Conservation (phyloP, 2,797 vertebrate genomes). For the Cyclura pinguis region DNA sequence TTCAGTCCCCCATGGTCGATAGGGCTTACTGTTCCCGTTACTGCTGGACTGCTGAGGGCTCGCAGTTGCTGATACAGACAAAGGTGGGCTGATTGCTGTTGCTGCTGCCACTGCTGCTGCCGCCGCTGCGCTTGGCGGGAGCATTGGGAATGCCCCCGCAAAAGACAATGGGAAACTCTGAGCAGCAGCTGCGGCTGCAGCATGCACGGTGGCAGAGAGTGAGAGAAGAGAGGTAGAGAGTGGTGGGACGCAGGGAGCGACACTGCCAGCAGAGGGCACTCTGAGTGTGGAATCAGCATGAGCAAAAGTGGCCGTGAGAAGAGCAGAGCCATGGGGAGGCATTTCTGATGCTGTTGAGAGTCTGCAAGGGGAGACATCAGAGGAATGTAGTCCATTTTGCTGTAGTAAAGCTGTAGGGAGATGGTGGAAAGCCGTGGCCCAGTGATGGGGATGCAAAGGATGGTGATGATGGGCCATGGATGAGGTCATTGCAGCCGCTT, state of each 20-base stretch:
- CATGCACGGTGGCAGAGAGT: slow-evolving; percentile 89
- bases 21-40: slow-evolving; percentile 83
- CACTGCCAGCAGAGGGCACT: slow-evolving; percentile 79
- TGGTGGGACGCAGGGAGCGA: slow-evolving; percentile 82
- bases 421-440: slow-evolving; percentile 87
- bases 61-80: slow-evolving; percentile 75
- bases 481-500: slow-evolving; percentile 86
- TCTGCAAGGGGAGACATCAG: slow-evolving; percentile 79
- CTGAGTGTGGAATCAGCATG: slow-evolving; percentile 84
- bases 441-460: slow-evolving; percentile 85
- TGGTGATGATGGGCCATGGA: slow-evolving; percentile 83
- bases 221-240: slow-evolving; percentile 88
- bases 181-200: slow-evolving; percentile 83
- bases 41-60: slow-evolving; percentile 78
- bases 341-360: slow-evolving; percentile 75
- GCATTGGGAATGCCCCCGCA: slow-evolving; percentile 84
- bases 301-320: slow-evolving; percentile 85
- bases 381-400: slow-evolving; percentile 79
- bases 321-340: slow-evolving; percentile 78
- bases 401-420: slow-evolving; percentile 84
- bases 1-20: slow-evolving; percentile 94
- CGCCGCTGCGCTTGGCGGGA: slow-evolving; percentile 81
- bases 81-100: slow-evolving; percentile 81
- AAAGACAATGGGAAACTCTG: slow-evolving; percentile 89
- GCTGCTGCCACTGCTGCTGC: slow-evolving; percentile 78